Percentiles rank a stretch among this genome's conserved stretches.
Evolutionary conservation across 2,888 invertebrate genomes (phyloP).

Genomic region (Agonopterix subpropinquella): DNA sequence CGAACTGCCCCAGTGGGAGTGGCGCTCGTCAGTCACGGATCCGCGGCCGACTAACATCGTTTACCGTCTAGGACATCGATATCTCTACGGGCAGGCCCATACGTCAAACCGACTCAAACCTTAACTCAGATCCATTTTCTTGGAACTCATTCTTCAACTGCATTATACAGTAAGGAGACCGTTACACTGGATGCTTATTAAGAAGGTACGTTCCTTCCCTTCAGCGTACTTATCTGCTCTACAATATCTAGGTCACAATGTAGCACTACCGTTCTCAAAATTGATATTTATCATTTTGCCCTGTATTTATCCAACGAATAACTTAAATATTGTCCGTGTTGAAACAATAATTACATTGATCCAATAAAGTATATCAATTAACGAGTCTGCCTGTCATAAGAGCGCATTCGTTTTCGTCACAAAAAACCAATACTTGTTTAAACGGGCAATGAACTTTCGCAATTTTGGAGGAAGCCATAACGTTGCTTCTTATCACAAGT

Average conservation of each 20-base stretch:
- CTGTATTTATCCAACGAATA: constrained; percentile 30
- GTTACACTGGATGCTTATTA: constrained; percentile 31
- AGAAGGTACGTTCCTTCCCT: constrained; percentile 6
- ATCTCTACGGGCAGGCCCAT: constrained; percentile 17
- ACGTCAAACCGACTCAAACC: constrained; percentile 14
- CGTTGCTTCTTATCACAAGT: not conserved
- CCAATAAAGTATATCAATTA: constrained; percentile 46
- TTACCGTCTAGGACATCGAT: constrained; percentile 23
- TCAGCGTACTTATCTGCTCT: constrained; percentile 27
- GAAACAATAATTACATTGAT: constrained; percentile 29
- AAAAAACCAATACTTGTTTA: constrained; percentile 17
- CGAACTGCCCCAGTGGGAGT: constrained; percentile 35
- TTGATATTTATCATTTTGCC: constrained; percentile 36
- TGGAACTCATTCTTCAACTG: constrained; percentile 29
- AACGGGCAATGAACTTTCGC: constrained; percentile 31
- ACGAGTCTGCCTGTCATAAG: constrained; percentile 25
- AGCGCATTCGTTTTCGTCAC: constrained; percentile 24
- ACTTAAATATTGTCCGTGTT: constrained; percentile 27
- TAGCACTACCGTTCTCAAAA: constrained; percentile 28
- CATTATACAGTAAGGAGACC: constrained; percentile 29
- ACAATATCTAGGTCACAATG: constrained; percentile 46
- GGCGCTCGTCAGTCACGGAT: constrained; percentile 42
- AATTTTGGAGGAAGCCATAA: constrained; percentile 23
- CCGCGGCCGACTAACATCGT: constrained; percentile 48
- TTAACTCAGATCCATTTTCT: constrained; percentile 16